These are phyloP conservation scores for Umimayanthus kanabou DNA, from an alignment of 92 coral and sea anemone species.

Conservation along the genomic window DNA sequence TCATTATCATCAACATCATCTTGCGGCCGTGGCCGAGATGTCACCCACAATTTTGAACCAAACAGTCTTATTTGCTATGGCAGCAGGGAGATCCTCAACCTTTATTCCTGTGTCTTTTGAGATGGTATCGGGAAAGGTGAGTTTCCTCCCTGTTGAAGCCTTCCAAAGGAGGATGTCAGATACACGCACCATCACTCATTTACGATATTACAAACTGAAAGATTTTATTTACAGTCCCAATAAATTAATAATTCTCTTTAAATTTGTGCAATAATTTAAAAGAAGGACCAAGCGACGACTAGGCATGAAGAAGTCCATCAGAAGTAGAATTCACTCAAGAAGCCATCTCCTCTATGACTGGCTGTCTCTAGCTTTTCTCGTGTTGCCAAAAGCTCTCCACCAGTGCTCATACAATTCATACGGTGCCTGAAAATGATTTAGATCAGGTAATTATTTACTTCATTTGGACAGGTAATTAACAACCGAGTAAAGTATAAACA, in stretches of 20 bases:
- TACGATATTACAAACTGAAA: neutral
- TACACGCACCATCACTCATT: neutral
- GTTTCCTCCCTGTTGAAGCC: too few species aligned
- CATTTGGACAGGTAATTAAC: too few species aligned
- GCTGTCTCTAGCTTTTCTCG: conserved; percentile 78
- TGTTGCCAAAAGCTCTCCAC: conserved; percentile 78
- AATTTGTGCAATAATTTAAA: too few species aligned
- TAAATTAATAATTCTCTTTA: neutral
- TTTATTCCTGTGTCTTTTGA: too few species aligned
- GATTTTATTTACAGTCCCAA: neutral
- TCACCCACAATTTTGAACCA: too few species aligned
- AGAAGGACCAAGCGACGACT: neutral
- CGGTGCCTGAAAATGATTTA: conserved; percentile 77
- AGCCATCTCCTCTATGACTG: conserved; percentile 65
- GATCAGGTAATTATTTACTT: neutral
- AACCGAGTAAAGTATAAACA: too few species aligned
- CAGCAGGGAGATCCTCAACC: too few species aligned
- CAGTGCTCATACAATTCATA: conserved; percentile 81
- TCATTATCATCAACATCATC: too few species aligned
- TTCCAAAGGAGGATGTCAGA: too few species aligned
- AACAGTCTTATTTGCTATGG: too few species aligned
- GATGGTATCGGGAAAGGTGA: too few species aligned
- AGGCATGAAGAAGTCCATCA: neutral
- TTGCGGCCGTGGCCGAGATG: too few species aligned
- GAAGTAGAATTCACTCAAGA: conserved; percentile 93